These are phyloP conservation scores for Mythimna impura DNA, from an alignment of 2,888 invertebrate species.

Conservation along the genomic window DNA sequence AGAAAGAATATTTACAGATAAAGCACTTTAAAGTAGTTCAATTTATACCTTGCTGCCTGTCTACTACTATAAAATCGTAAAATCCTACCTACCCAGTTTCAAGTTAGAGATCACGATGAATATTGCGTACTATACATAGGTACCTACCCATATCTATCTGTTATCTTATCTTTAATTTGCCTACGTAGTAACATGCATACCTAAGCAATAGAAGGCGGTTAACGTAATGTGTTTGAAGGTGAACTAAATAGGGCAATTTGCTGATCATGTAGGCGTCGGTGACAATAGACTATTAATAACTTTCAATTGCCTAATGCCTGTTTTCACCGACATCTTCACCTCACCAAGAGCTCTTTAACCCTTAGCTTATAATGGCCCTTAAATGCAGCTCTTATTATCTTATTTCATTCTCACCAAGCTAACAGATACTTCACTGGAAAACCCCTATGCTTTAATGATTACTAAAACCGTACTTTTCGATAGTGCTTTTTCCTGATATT, in stretches of 20 bases:
- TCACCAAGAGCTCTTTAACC: no score
- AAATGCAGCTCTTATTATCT: no score
- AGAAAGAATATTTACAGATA: conserved; percentile 8
- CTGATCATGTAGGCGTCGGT: conserved; percentile 14
- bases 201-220: conserved; percentile 21
- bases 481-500: no score
- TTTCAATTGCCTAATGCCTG: neutral
- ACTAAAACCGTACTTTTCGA: no score
- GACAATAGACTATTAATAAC: conserved; percentile 1
- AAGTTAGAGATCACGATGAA: conserved; percentile 3
- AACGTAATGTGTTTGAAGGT: conserved; percentile 24
- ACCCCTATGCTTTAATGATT: no score
- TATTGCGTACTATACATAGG: conserved; percentile 16
- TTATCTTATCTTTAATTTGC: conserved; percentile 38
- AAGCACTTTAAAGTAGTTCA: conserved; percentile 5
- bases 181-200: conserved; percentile 25
- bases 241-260: conserved; percentile 7
- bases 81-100: neutral
- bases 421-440: no score
- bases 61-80: neutral
- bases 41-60: neutral
- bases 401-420: no score
- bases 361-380: no score
- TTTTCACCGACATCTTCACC: no score
- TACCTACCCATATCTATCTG: neutral